Percentiles rank a stretch among this genome's conserved stretches.
phyloP scores from a whole-genome alignment of 2,888 invertebrate genomes.

The Drosophila falleni region DNA sequence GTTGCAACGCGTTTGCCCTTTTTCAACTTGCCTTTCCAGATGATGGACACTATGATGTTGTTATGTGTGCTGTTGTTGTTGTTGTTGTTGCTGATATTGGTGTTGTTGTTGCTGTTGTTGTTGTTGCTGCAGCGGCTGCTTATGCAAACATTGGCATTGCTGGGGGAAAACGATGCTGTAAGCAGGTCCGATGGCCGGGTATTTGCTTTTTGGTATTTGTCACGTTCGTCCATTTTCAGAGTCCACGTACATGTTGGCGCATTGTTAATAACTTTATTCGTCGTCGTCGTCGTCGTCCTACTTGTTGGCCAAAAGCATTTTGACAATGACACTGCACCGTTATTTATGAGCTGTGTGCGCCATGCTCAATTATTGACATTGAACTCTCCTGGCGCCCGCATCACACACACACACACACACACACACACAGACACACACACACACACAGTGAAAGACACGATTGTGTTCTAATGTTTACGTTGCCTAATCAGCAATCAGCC shows the following conservation, averaged over 20 bases:
- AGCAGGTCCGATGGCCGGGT: slow-evolving; percentile 20
- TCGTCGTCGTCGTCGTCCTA: slow-evolving; percentile 73
- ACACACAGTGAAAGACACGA: slow-evolving; percentile 23
- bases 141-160: slow-evolving; percentile 46
- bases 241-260: slow-evolving; percentile 81
- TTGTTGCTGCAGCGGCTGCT: slow-evolving; percentile 15
- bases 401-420: slow-evolving; percentile 40
- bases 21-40: slow-evolving; percentile 66
- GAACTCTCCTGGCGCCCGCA: slow-evolving; percentile 66
- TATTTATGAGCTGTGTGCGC: slow-evolving; percentile 75
- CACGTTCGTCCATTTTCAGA: slow-evolving; percentile 84
- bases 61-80: slow-evolving; percentile 11
- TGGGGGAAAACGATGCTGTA: slow-evolving; percentile 12
- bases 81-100: slow-evolving; percentile 6
- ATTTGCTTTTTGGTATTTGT: slow-evolving; percentile 83
- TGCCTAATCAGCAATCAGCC: slow-evolving; percentile 76
- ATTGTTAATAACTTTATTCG: slow-evolving; percentile 83
- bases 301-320: slow-evolving; percentile 56
- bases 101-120: slow-evolving; percentile 10
- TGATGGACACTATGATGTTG: slow-evolving; percentile 72
- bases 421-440: slow-evolving; percentile 30
- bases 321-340: slow-evolving; percentile 78
- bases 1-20: slow-evolving; percentile 68
- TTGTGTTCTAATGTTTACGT: slow-evolving; percentile 44
- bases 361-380: slow-evolving; percentile 81